phyloP scores from a whole-genome alignment of 2,113 vertebrate genomes.

The Capreolus pygargus region DNA sequence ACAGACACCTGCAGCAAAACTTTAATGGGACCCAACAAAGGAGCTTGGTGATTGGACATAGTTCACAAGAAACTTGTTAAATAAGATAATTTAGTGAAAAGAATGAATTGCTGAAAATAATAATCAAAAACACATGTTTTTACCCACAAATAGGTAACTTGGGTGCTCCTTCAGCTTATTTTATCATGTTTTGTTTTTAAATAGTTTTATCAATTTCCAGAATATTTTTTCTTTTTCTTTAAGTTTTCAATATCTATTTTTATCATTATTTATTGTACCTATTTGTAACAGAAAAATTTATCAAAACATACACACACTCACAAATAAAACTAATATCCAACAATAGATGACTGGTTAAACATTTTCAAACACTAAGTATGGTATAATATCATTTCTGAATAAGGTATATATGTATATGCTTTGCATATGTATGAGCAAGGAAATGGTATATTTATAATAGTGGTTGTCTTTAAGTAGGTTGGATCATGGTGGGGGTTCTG shows the following conservation, averaged over 20 bases:
- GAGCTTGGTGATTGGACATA: neutral
- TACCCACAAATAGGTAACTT: neutral
- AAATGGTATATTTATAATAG: neutral
- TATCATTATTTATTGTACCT: neutral
- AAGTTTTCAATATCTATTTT: neutral
- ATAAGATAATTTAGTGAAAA: neutral
- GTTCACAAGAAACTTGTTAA: neutral
- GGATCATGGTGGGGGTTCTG: neutral
- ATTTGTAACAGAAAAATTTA: neutral
- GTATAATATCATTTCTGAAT: neutral
- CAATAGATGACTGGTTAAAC: neutral
- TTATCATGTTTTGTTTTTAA: neutral
- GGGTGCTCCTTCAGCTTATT: neutral
- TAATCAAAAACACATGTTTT: neutral
- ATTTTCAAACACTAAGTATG: neutral
- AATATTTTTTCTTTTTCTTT: neutral
- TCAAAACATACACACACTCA: neutral
- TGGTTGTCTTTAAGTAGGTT: neutral
- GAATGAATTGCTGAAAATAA: neutral
- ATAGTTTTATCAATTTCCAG: neutral
- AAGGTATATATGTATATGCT: too few relatives aligned
- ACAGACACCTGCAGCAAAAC: neutral
- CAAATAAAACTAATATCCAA: constrained; percentile 21
- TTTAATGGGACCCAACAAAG: neutral
- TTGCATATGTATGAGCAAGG: neutral